These are phyloP conservation scores for Eilema caniola DNA, from an alignment of 2,888 invertebrate species.

Conservation along the genomic window DNA sequence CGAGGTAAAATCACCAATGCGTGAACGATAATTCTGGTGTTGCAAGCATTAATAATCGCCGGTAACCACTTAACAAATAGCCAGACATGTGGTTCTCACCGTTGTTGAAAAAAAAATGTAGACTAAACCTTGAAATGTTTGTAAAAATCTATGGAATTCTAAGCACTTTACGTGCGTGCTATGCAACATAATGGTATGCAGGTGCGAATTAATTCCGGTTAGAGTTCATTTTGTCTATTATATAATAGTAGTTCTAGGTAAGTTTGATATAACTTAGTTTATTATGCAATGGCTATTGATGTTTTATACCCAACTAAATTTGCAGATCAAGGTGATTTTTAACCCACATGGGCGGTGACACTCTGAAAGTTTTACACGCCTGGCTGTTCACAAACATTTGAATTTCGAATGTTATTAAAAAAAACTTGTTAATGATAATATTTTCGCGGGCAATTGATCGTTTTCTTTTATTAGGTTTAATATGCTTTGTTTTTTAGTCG, in stretches of 20 bases:
- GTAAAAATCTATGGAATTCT: conserved; percentile 9
- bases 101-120: neutral
- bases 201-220: conserved; percentile 5
- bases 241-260: neutral
- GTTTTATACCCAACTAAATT: neutral
- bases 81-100: neutral
- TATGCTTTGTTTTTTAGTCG: too few relatives aligned
- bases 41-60: neutral
- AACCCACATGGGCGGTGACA: neutral
- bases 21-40: neutral
- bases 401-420: neutral
- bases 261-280: neutral
- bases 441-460: neutral
- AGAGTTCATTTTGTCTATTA: conserved; percentile 7
- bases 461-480: neutral
- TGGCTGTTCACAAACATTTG: neutral
- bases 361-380: neutral
- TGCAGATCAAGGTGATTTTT: neutral
- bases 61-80: neutral
- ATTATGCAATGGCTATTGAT: neutral
- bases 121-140: conserved; percentile 6
- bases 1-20: neutral
- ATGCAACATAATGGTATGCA: neutral
- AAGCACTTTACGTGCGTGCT: neutral
- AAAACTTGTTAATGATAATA: neutral